These are phyloP conservation scores for Pseudorhiza aurosa DNA, from an alignment of 30 jellyfish, hydroid and myxozoan species.

Conservation along the genomic window DNA sequence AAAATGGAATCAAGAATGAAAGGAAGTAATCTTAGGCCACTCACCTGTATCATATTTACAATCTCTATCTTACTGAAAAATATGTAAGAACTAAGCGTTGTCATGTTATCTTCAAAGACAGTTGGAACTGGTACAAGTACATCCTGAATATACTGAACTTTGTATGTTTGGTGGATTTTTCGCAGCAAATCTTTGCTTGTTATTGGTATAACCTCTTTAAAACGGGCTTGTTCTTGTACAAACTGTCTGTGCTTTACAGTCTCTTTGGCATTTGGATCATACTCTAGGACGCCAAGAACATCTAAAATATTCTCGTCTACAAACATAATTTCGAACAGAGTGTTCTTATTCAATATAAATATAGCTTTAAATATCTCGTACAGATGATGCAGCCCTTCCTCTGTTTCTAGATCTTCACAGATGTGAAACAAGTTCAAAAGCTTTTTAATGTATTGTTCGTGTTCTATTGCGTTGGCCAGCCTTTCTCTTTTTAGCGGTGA, in stretches of 20 bases:
- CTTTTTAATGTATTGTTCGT: constrained; percentile 83
- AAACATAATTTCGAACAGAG: constrained; percentile 87
- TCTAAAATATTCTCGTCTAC: constrained; percentile 83
- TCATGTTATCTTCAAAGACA: constrained; percentile 92
- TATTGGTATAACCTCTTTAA: constrained; percentile 92
- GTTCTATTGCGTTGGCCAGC: constrained; percentile 82
- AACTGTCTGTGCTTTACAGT: constrained; percentile 85
- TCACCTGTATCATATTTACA: constrained; percentile 91
- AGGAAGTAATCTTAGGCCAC: no score
- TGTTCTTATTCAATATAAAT: constrained; percentile 82
- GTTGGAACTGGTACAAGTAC: constrained; percentile 95
- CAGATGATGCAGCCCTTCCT: constrained; percentile 89
- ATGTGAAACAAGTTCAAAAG: constrained; percentile 84
- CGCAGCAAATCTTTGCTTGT: constrained; percentile 76
- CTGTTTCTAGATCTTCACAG: constrained; percentile 95
- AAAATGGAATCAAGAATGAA: no score
- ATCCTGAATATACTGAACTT: constrained; percentile 95
- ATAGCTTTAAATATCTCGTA: constrained; percentile 88
- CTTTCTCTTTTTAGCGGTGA: constrained; percentile 76
- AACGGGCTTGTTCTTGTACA: constrained; percentile 71
- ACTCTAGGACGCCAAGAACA: constrained; percentile 91
- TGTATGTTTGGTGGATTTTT: constrained; percentile 86
- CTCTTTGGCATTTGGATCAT: constrained; percentile 85
- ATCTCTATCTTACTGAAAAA: constrained; percentile 90
- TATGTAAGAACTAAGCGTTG: constrained; percentile 91